A percentile compares a stretch with the other conserved stretches of the same genome.
These are phyloP conservation scores for Haliaeetus vocifer DNA, from an alignment of 2,797 vertebrate genomes.

Conservation along the genomic window DNA sequence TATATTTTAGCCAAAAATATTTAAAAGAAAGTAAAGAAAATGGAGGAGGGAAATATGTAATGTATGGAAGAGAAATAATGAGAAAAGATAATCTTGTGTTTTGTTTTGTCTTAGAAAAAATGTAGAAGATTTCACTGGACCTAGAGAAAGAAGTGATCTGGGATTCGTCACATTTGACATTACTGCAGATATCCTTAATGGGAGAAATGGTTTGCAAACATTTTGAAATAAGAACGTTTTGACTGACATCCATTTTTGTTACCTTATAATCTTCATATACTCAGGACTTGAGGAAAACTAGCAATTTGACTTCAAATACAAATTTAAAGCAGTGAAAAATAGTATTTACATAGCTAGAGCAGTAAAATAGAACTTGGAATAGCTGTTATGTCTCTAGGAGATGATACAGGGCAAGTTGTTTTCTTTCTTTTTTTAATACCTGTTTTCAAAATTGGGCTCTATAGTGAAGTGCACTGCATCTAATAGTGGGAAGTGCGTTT, in stretches of 20 bases:
- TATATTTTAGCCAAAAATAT: background rate
- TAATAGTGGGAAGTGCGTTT: background rate
- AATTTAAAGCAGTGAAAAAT: background rate
- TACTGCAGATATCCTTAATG: constrained; percentile 93
- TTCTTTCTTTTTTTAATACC: background rate
- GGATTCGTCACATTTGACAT: constrained; percentile 95
- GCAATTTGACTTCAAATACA: background rate
- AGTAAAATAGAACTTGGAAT: background rate
- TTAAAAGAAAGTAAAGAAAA: background rate
- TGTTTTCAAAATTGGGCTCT: background rate
- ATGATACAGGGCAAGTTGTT: background rate
- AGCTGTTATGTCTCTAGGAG: background rate
- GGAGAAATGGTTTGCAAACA: background rate
- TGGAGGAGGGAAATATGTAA: background rate
- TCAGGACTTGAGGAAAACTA: background rate
- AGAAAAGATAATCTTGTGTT: background rate
- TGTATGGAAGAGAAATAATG: background rate
- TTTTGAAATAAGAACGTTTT: background rate
- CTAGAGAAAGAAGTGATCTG: constrained; percentile 93
- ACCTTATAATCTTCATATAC: background rate
- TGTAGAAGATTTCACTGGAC: constrained; percentile 97
- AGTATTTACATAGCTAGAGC: background rate
- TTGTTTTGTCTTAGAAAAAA: constrained; percentile 86
- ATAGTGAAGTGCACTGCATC: background rate
- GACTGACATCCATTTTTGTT: background rate